Conservation (phyloP, 2,888 invertebrate species). For the Andrena fulva region DNA sequence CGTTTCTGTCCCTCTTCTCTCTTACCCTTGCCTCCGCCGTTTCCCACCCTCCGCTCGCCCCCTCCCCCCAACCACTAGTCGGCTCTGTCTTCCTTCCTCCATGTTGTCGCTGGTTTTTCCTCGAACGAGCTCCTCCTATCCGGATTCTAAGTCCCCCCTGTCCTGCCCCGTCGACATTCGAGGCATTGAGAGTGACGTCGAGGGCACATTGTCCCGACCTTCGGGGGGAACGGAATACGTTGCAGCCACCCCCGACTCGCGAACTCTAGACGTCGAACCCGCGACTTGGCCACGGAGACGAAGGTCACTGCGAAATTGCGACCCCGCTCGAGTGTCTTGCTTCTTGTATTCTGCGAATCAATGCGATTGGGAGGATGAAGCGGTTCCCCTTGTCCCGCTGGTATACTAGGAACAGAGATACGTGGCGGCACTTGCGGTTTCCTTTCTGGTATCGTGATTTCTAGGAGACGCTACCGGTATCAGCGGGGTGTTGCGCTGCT, state of each 20-base stretch:
- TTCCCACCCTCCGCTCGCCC: conserved; percentile 46
- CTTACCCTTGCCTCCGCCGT: conserved; percentile 50
- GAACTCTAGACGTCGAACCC: conserved; percentile 48
- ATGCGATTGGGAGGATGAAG: not conserved
- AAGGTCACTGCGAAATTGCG: conserved; percentile 50
- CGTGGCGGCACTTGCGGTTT: not conserved
- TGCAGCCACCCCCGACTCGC: conserved; percentile 41
- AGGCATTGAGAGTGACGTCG: conserved; percentile 80
- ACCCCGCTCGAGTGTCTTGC: conserved; percentile 16
- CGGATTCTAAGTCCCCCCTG: conserved; percentile 70
- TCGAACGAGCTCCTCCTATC: conserved; percentile 65
- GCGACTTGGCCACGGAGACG: conserved; percentile 49
- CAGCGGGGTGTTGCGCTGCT: too few species aligned
- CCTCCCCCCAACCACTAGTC: not conserved
- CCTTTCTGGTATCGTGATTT: not conserved
- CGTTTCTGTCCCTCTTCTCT: conserved; percentile 64
- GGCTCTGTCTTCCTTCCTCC: conserved; percentile 53
- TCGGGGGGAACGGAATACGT: conserved; percentile 70
- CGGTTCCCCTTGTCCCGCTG: too few species aligned
- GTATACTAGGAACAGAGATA: too few species aligned
- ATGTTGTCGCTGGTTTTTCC: conserved; percentile 47
- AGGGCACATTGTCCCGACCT: conserved; percentile 78
- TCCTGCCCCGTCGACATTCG: conserved; percentile 61
- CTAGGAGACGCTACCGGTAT: too few species aligned
- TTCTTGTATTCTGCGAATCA: not conserved